Evolutionary conservation across 2,113 vertebrate species (phyloP), one percentile per base, ranked within the genome.

Genomic region (Dasyornis broadbenti): DNA sequence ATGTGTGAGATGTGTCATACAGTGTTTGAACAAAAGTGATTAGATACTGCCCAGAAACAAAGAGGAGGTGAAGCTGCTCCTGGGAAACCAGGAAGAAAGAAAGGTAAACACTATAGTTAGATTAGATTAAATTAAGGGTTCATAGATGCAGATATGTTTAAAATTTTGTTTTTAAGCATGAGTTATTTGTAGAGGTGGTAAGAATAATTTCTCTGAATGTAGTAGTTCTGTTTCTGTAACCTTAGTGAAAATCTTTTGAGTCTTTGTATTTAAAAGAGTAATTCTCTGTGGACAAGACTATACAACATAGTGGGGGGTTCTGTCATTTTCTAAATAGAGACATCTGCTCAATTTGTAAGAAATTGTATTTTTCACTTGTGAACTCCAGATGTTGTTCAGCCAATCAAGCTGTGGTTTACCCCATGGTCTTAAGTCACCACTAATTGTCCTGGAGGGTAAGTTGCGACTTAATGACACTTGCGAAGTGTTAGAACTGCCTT

Each of bases 401-500:
- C 15, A 54, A 11, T 68, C 24, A 40, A 54, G 9, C 60, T 77
- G 27, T 64, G 17, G 14, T 76, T 76, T 82, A 20, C n/a, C 21
- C 23, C 10, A 3, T 33, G 80, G 47, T 65, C 30, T 65, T 33
- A n/a, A 61, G 28, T 70, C 66, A 60, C 23, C 30, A 3, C 17
- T 50, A 11, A 50, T 63, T 72, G 30, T 77, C 11, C 70, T 87
- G 50, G 24, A 54, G 37, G 10, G 6, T 75, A 53, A 53, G 7
- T 47, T n/a, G 13, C 81, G 79, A 57, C n/a, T 30, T 76, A 53
- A 39, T 39, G 81, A 54, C 30, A 15, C 13, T 30, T 59, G 30
- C 0, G 10, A 56, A 77, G 45, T 13, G 12, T 72, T 81, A 33
- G 0, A 0, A 0, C 79, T 79, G 33, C 42, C n/a, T 87, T 47